Conservation (phyloP, 2,113 vertebrate species). For the Phainopepla nitens region DNA sequence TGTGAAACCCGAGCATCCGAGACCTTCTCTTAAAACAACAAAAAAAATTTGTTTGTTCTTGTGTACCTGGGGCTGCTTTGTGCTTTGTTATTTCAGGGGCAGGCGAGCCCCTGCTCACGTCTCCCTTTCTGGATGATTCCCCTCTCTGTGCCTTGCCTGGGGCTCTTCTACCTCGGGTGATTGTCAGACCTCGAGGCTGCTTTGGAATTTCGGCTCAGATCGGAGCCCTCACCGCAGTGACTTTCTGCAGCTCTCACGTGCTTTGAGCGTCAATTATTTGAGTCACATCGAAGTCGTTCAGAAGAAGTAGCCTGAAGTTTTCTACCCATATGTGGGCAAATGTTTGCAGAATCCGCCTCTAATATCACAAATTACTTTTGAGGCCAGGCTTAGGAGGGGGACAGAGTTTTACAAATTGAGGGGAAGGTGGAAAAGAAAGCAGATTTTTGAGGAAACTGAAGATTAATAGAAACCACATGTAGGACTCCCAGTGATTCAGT, state of each 20-base stretch:
- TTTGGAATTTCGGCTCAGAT: neutral
- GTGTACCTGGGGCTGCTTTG: neutral
- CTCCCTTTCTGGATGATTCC: neutral
- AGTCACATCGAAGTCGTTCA: neutral
- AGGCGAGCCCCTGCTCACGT: neutral
- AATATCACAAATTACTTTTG: neutral
- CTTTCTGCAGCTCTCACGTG: neutral
- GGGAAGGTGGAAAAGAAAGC: neutral
- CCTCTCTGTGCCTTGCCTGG: neutral
- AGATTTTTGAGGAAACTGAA: neutral
- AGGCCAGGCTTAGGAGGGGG: neutral
- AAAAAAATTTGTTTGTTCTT: neutral
- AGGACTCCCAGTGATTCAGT: neutral
- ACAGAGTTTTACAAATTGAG: neutral
- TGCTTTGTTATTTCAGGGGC: neutral
- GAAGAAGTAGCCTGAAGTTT: neutral
- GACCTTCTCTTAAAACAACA: neutral
- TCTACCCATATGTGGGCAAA: neutral
- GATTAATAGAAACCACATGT: neutral
- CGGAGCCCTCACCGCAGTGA: neutral
- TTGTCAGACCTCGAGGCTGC: neutral
- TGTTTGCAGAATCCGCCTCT: neutral
- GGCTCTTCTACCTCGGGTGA: neutral
- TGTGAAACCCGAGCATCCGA: neutral
- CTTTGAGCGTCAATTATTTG: slow-evolving; percentile 11